Conservation (phyloP, 2,797 vertebrate genomes). For the Coranthus polyacanthus region DNA sequence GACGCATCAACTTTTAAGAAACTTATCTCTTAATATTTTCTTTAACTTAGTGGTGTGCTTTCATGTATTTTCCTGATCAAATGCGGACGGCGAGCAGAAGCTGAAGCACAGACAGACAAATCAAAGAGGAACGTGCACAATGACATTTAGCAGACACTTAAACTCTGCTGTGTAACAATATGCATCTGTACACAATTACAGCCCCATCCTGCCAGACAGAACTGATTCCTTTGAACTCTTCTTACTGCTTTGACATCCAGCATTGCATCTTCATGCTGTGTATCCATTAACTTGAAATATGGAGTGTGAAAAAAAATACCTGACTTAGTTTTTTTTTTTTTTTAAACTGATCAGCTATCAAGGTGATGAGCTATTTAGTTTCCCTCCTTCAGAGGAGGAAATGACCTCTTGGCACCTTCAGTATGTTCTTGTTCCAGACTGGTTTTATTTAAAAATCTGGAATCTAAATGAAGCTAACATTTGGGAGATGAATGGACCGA, state of each 20-base stretch:
- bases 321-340: no score
- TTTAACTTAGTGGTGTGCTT: no score
- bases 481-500: constrained; percentile 35
- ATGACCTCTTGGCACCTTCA: constrained; percentile 11
- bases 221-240: no score
- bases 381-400: constrained; percentile 19
- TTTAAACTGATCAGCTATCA: background rate
- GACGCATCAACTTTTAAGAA: no score
- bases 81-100: no score
- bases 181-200: constrained; percentile 25
- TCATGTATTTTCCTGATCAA: no score
- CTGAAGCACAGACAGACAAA: no score
- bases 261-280: constrained; percentile 4
- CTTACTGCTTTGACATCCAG: constrained; percentile 13
- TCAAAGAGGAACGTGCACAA: no score
- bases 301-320: constrained; percentile 9
- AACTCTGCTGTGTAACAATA: constrained; percentile 14
- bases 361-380: constrained; percentile 2
- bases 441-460: constrained; percentile 48
- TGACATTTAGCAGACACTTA: constrained; percentile 26
- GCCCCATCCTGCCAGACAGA: constrained; percentile 6
- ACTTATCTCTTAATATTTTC: no score
- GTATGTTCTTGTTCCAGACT: constrained; percentile 22
- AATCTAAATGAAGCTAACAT: constrained; percentile 32
- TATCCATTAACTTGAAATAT: constrained; percentile 28